phyloP scores from a whole-genome alignment of 1,140 invertebrate species.

The Campoletis sonorensis region DNA sequence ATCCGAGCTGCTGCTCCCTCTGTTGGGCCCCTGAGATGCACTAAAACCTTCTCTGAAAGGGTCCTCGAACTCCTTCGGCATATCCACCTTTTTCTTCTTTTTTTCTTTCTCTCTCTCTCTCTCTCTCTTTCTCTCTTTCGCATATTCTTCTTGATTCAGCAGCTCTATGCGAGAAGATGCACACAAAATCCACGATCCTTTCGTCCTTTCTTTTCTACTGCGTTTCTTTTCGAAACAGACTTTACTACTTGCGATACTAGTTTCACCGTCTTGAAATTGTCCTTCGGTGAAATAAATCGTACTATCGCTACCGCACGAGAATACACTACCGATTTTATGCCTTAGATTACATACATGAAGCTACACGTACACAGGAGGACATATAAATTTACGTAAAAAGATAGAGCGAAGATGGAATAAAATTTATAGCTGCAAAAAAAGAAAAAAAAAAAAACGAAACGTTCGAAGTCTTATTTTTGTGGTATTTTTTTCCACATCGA shows the following conservation, averaged over 20 bases:
- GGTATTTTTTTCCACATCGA: no score
- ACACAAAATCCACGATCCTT: background rate
- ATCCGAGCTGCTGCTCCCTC: constrained; percentile 26
- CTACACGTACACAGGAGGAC: background rate
- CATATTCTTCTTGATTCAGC: background rate
- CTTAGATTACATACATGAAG: background rate
- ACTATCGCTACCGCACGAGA: constrained; percentile 20
- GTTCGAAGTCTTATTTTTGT: no score
- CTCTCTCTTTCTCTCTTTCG: background rate
- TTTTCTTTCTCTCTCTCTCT: background rate
- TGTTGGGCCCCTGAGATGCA: background rate
- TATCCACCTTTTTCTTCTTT: background rate
- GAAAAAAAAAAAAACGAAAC: no score
- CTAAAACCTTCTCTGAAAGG: constrained; percentile 32
- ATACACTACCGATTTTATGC: background rate
- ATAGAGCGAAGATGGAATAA: no score
- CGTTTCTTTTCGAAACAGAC: background rate
- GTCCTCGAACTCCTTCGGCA: background rate
- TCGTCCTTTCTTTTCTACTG: background rate
- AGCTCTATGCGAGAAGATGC: no score
- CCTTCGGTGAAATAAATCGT: constrained; percentile 41
- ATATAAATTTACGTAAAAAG: no score
- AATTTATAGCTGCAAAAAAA: no score
- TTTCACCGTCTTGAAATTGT: constrained; percentile 35
- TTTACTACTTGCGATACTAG: constrained; percentile 46